Conservation (phyloP, 2,888 invertebrate genomes). For the Sialis lutaria region DNA sequence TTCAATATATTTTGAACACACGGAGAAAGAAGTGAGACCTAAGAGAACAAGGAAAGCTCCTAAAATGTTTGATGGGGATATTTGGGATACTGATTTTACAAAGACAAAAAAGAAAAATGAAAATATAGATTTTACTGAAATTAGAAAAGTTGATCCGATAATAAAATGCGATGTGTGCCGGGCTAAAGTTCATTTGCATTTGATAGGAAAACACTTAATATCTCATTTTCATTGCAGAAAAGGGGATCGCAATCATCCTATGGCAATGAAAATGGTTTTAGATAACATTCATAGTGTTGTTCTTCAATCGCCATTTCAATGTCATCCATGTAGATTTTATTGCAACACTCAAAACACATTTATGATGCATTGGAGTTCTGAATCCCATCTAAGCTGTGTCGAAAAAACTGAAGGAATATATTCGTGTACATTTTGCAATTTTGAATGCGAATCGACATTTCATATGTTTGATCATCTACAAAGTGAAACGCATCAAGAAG, state of each 20-base stretch:
- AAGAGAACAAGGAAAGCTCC: constrained; percentile 21
- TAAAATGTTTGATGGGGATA: constrained; percentile 9
- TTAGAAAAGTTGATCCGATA: constrained; percentile 34
- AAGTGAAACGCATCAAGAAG: constrained; percentile 49
- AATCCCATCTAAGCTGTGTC: constrained; percentile 35
- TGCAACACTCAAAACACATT: constrained; percentile 58
- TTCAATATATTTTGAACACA: constrained; percentile 14
- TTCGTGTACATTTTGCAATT: constrained; percentile 60
- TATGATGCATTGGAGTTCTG: constrained; percentile 55
- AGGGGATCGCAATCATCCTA: constrained; percentile 37
- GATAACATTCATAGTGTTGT: constrained; percentile 64
- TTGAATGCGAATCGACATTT: constrained; percentile 40
- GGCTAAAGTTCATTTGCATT: constrained; percentile 43
- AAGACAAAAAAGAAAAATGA: constrained; percentile 10
- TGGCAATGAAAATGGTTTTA: constrained; percentile 44
- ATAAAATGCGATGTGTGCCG: constrained; percentile 56
- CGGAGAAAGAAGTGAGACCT: constrained; percentile 6
- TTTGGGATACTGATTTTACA: constrained; percentile 16
- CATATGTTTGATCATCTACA: constrained; percentile 52
- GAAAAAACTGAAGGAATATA: constrained; percentile 37
- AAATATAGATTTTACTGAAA: constrained; percentile 4
- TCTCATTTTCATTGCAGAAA: constrained; percentile 72
- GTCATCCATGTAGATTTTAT: constrained; percentile 69
- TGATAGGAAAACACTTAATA: constrained; percentile 71
- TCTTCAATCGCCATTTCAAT: constrained; percentile 71